These are phyloP conservation scores for Zeuzera pyrina DNA, from an alignment of 2,888 invertebrate genomes.

Conservation along the genomic window DNA sequence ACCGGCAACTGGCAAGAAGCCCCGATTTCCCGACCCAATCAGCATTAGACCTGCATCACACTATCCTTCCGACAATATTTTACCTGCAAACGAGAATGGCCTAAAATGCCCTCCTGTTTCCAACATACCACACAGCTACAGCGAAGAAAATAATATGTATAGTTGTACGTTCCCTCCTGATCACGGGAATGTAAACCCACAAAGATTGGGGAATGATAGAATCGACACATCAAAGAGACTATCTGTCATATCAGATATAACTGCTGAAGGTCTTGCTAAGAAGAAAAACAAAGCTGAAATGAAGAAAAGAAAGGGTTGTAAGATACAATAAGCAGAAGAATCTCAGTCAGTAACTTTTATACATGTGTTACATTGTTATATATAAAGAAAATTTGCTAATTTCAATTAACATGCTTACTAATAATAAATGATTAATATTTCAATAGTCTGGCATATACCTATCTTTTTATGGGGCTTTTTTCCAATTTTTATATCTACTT, in stretches of 20 bases:
- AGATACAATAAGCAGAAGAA: slow-evolving; percentile 64
- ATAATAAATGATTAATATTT: too few relatives aligned
- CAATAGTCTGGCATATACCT: too few relatives aligned
- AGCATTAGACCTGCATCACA: slow-evolving; percentile 64
- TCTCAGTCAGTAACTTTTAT: too few relatives aligned
- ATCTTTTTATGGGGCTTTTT: too few relatives aligned
- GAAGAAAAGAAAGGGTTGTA: slow-evolving; percentile 60
- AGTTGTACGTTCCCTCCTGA: slow-evolving; percentile 49
- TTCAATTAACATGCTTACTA: too few relatives aligned
- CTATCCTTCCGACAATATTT: slow-evolving; percentile 47
- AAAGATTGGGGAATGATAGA: slow-evolving; percentile 25
- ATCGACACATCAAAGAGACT: slow-evolving; percentile 47
- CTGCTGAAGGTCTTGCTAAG: slow-evolving; percentile 56
- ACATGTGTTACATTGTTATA: too few relatives aligned
- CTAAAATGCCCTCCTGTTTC: neutral
- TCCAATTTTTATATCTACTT: too few relatives aligned
- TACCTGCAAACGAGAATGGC: slow-evolving; percentile 20
- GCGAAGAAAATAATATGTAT: slow-evolving; percentile 60
- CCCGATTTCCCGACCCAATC: slow-evolving; percentile 62
- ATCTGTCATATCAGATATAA: slow-evolving; percentile 63
- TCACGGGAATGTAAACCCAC: slow-evolving; percentile 19
- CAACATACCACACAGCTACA: slow-evolving; percentile 49
- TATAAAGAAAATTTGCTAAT: too few relatives aligned
- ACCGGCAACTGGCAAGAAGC: slow-evolving; percentile 51
- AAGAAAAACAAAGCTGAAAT: slow-evolving; percentile 54